Conservation (phyloP, 2,113 vertebrate genomes). For the Emydocephalus ijimae region DNA sequence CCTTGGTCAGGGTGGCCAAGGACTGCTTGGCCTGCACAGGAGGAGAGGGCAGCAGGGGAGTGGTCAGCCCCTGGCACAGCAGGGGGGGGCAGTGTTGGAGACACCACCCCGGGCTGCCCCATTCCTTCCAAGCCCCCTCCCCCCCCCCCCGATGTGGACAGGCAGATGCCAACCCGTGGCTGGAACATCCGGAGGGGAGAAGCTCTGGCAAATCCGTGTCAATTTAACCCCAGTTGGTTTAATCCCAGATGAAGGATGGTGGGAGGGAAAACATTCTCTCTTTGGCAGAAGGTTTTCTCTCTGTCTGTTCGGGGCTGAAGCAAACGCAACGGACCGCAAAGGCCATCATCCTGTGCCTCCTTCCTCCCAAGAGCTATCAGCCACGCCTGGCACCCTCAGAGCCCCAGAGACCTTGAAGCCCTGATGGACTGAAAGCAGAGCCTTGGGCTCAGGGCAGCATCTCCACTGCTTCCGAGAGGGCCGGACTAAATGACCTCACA, state of each 20-base stretch:
- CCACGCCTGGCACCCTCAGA: not conserved
- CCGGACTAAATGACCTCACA: not conserved
- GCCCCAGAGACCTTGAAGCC: not conserved
- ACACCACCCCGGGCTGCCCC: not conserved
- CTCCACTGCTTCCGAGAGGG: not conserved
- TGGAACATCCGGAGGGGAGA: not conserved
- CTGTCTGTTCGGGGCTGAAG: no score
- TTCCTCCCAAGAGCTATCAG: not conserved
- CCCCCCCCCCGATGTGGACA: no score
- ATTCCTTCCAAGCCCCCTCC: not conserved
- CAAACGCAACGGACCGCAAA: no score
- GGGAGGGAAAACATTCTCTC: not conserved
- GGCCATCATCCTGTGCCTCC: not conserved
- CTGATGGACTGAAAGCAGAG: not conserved
- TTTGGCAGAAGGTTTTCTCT: no score
- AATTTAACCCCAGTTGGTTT: not conserved
- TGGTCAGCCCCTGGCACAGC: not conserved
- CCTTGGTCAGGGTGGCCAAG: conserved; percentile 94
- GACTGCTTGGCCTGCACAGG: conserved; percentile 91
- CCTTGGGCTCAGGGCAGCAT: no score
- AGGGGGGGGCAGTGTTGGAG: no score
- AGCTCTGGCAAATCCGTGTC: not conserved
- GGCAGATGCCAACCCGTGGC: no score
- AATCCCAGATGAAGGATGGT: not conserved
- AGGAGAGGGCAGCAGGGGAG: not conserved